Conservation (phyloP, 2,797 vertebrate genomes). For the Crenuchus spilurus region DNA sequence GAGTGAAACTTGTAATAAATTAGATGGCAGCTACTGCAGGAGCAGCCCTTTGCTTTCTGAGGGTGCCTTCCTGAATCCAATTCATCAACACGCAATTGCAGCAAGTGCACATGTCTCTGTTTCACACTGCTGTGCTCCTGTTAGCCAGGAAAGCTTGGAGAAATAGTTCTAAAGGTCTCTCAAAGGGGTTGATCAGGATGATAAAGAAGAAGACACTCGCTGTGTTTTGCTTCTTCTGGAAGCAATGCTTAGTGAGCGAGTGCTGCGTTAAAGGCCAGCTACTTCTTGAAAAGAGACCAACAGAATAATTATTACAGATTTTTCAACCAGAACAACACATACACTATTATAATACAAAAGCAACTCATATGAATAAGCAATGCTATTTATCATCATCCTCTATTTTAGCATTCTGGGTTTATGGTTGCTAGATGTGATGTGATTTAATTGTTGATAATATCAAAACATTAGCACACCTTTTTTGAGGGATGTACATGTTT, state of each 20-base stretch:
- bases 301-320: too few relatives aligned
- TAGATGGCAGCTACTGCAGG: slow-evolving; percentile 14
- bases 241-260: background rate
- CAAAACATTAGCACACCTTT: too few relatives aligned
- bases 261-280: background rate
- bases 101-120: background rate
- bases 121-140: background rate
- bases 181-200: background rate
- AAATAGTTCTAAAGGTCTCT: background rate
- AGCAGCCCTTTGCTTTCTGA: background rate
- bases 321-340: too few relatives aligned
- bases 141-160: background rate
- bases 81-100: background rate
- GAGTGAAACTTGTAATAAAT: slow-evolving; percentile 47
- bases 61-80: background rate
- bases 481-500: too few relatives aligned
- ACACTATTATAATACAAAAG: too few relatives aligned
- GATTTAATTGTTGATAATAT: too few relatives aligned
- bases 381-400: too few relatives aligned
- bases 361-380: too few relatives aligned
- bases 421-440: too few relatives aligned
- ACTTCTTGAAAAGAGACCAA: too few relatives aligned
- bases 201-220: background rate
- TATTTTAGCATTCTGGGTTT: too few relatives aligned
- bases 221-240: too few relatives aligned